These are phyloP conservation scores for Caenorhabditis inopinata DNA, from an alignment of 1,140 invertebrate genomes.

Conservation along the genomic window DNA sequence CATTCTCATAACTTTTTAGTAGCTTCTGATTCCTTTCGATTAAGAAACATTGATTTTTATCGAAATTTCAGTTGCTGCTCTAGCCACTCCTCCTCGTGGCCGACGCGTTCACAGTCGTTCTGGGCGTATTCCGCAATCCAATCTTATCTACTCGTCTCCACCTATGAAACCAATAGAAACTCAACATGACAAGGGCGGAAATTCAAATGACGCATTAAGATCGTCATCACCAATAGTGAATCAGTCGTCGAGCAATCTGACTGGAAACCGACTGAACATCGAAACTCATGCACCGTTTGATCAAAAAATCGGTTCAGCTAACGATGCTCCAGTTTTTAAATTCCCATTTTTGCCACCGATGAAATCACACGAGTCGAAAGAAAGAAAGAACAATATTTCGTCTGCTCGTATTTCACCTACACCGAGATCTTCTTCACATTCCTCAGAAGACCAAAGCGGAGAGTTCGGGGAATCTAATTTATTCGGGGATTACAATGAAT, in stretches of 20 bases:
- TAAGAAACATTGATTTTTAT: not conserved
- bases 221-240: not conserved
- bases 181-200: too few species aligned
- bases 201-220: too few species aligned
- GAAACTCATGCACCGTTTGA: not conserved
- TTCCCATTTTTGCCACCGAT: not conserved
- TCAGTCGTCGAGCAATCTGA: not conserved
- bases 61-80: not conserved
- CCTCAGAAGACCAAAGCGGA: not conserved
- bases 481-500: not conserved
- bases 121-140: not conserved
- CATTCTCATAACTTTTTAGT: too few species aligned
- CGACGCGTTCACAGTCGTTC: not conserved
- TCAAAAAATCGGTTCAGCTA: not conserved
- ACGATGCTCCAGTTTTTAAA: not conserved
- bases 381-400: not conserved
- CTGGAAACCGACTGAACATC: not conserved
- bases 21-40: not conserved
- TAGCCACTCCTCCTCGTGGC: not conserved
- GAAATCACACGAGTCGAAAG: not conserved
- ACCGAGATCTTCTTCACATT: not conserved
- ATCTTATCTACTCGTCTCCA: slow-evolving; percentile 15
- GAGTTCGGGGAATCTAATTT: too few species aligned
- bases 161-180: not conserved
- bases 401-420: too few species aligned